Conservation (phyloP, 1,140 invertebrate species). For the Hyles vespertilio region DNA sequence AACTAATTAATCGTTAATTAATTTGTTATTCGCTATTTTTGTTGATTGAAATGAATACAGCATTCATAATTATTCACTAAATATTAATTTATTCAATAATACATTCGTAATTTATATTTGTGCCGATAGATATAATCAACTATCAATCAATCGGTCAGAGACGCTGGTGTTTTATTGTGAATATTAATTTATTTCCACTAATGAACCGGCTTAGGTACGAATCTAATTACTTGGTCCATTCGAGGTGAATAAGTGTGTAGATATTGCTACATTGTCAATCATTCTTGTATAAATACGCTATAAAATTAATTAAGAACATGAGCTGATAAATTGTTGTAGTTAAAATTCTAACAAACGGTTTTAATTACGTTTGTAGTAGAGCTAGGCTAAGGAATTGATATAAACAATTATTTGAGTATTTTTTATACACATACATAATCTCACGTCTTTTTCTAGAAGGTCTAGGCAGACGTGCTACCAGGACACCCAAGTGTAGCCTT, state of each 20-base stretch:
- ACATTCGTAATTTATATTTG: neutral
- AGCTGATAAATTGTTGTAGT: neutral
- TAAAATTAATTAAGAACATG: slow-evolving; percentile 1
- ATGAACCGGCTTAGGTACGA: slow-evolving; percentile 4
- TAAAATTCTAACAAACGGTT: too few species aligned
- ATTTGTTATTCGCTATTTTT: neutral
- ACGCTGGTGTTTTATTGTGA: neutral
- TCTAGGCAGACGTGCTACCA: too few species aligned
- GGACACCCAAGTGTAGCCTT: too few species aligned
- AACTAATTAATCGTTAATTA: neutral
- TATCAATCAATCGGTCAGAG: slow-evolving; percentile 1
- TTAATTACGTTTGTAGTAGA: too few species aligned
- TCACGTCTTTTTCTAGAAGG: too few species aligned
- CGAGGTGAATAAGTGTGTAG: neutral
- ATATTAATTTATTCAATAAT: slow-evolving; percentile 7
- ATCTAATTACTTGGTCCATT: slow-evolving; percentile 1
- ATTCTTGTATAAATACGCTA: neutral
- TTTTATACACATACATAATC: too few species aligned
- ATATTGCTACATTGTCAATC: neutral
- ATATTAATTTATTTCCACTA: slow-evolving; percentile 11
- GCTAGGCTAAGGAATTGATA: neutral
- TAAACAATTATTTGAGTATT: too few species aligned
- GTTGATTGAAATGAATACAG: neutral
- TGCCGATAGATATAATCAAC: slow-evolving; percentile 8
- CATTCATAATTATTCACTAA: neutral